Base-by-base conservation (phyloP, 2,888 invertebrate genomes). In the Mythimna lalbum region DNA sequence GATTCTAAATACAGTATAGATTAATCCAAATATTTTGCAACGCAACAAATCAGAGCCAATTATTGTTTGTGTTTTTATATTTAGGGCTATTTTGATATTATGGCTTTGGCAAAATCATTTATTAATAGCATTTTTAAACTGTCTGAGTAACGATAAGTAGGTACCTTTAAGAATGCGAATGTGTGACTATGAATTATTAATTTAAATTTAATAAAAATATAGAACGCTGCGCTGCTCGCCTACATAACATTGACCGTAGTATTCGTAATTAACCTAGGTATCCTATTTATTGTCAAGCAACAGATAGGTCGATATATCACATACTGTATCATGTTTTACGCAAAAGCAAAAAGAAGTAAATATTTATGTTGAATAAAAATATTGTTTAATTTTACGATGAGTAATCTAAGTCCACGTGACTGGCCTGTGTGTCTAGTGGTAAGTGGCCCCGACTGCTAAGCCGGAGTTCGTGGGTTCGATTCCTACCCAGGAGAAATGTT, bases 261-360 rank as follows among this genome's bases (percentile, higher is more conserved):
- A 50, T 21, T 50, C n/a, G 50, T 50, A 50, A 52, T 23, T 23
- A 52, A 52, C 52, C 14, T 23, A 23, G 14, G 6, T 52, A 52
- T 12, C 14, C 6, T 14, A 52, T 52, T 43, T 5, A 52, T 52
- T 23, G 50, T 14, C 23, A 52, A 52, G 52, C 52, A 52, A 52
- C 23, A 23, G 23, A 23, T 52, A 52, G 21, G 52, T 52, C 23
- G 52, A 21, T 52, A 23, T 52, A 23, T 14, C 52, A 52, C 4
- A 52, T 23, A 23, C 23, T 52, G 52, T 52, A 23, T 52, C 14
- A 23, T 52, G 52, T 52, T 23, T 23, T 17, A 52, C 5, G 55
- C 55, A 31, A 31, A 55, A 55, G 31, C 9, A 55, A 55, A 31
- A 55, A 55, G 55, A 55, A 55, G 9, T 55, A 55, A 9, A 55